Evolutionary conservation across 2,888 invertebrate genomes (phyloP), one percentile per base, ranked within the genome.

Genomic region (Clunio marinus): DNA sequence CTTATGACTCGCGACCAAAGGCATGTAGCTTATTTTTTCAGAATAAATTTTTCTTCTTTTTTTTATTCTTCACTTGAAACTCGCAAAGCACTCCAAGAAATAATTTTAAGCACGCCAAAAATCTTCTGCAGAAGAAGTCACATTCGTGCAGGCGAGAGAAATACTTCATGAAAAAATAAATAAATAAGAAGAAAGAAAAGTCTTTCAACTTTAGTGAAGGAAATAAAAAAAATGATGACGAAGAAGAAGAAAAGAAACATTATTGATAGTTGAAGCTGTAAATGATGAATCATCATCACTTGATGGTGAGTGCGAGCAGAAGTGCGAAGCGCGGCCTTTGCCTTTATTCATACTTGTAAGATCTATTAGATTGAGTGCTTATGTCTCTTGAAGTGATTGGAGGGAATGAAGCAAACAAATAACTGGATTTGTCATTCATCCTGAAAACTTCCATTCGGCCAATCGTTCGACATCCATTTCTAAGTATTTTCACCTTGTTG

Each of bases 1-100:
- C 51, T 51, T 51, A 17, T 51, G 51, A 51, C 51, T 51, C 51
- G 7, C 51, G 51, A 51, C 51, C 51, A 20, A 51, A 51, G 51
- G 4, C 20, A n/a, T 4, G n/a, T n/a, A n/a, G n/a, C n/a, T 51
- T 5, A 3, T 51, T 4, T 7, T 32, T 4, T 4, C 32, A 10
- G 10, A 7, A 32, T 32, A 32, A 7, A 32, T 32, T 32, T 32
- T 32, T 32, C 10, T 4, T 32, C 5, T 32, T 4, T 32, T 32
- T 32, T 7, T 32, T 32, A 10, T 32, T n/a, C n/a, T 32, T 4
- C 32, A 7, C 10, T 32, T 32, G 32, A 32, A n/a, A n/a, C n/a
- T n/a, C n/a, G n/a, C n/a, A n/a, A n/a, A n/a, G n/a, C n/a, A n/a
- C n/a, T n/a, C n/a, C n/a, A n/a, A n/a, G n/a, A n/a, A n/a, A n/a